These are phyloP conservation scores for Idaea dimidiata DNA, from an alignment of 2,888 invertebrate species.

Conservation along the genomic window DNA sequence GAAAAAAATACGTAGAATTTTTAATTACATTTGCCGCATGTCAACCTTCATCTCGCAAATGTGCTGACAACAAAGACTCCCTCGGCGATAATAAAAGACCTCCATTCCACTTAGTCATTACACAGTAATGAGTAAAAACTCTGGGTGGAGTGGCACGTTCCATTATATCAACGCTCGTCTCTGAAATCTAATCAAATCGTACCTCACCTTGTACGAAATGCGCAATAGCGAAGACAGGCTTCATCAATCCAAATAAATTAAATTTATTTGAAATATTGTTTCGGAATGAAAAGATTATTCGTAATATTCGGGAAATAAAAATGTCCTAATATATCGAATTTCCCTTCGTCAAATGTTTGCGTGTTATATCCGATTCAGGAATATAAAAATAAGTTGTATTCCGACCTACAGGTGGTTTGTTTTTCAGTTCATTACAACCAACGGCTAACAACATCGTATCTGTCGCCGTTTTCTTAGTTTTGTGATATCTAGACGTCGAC, in stretches of 20 bases:
- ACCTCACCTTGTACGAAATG: conserved; percentile 22
- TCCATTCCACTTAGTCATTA: conserved; percentile 40
- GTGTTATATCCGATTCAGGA: conserved; percentile 30
- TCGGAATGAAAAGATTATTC: conserved; percentile 18
- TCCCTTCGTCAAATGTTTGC: conserved; percentile 25
- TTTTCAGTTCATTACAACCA: conserved; percentile 29
- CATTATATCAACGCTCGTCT: conserved; percentile 29
- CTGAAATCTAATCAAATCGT: conserved; percentile 29
- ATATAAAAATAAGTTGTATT: conserved; percentile 32
- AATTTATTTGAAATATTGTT: conserved; percentile 22
- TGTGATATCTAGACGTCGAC: neutral
- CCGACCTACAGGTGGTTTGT: conserved; percentile 47
- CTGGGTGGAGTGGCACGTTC: conserved; percentile 25
- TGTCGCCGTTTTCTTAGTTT: neutral
- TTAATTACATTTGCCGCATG: conserved; percentile 49
- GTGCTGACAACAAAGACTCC: conserved; percentile 53
- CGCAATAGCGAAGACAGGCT: conserved; percentile 15
- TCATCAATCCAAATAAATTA: conserved; percentile 25
- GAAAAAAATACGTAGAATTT: conserved; percentile 39
- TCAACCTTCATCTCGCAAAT: conserved; percentile 50
- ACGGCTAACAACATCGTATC: conserved; percentile 3
- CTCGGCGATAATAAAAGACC: conserved; percentile 51
- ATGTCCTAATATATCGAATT: conserved; percentile 18
- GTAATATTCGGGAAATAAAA: conserved; percentile 20
- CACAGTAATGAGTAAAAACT: conserved; percentile 57